Evolutionary conservation across 2,113 vertebrate genomes (phyloP).

Genomic region (Bubo bubo): DNA sequence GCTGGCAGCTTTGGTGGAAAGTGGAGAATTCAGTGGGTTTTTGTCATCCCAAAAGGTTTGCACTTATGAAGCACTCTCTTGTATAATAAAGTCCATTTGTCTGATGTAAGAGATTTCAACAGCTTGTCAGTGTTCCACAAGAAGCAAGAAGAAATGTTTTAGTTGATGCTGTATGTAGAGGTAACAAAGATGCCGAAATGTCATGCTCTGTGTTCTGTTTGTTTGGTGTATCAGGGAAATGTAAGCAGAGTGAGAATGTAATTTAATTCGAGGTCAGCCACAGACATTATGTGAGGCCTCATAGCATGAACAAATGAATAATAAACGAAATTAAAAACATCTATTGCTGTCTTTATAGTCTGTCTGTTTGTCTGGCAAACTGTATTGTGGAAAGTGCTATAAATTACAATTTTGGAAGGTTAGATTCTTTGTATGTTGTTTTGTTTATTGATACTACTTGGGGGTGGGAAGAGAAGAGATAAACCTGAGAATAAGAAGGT

Average conservation of each 20-base stretch:
- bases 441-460: background rate
- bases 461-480: background rate
- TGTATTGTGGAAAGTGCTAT: background rate
- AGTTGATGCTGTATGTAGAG: background rate
- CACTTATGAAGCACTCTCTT: slow-evolving; percentile 45
- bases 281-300: background rate
- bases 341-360: background rate
- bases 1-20: slow-evolving; percentile 67
- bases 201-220: background rate
- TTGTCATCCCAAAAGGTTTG: slow-evolving; percentile 63
- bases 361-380: background rate
- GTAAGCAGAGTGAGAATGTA: background rate
- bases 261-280: slow-evolving; percentile 43
- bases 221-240: background rate
- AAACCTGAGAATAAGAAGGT: background rate
- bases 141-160: slow-evolving; percentile 5
- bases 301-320: slow-evolving; percentile 3
- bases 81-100: slow-evolving; percentile 64
- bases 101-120: slow-evolving; percentile 67
- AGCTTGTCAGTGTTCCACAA: background rate
- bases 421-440: background rate
- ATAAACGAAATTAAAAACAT: slow-evolving; percentile 38
- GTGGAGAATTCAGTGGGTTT: slow-evolving; percentile 57
- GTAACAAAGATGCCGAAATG: background rate
- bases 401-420: background rate